Conservation (phyloP, 1,140 invertebrate genomes). For the Bradynema listronoti region DNA sequence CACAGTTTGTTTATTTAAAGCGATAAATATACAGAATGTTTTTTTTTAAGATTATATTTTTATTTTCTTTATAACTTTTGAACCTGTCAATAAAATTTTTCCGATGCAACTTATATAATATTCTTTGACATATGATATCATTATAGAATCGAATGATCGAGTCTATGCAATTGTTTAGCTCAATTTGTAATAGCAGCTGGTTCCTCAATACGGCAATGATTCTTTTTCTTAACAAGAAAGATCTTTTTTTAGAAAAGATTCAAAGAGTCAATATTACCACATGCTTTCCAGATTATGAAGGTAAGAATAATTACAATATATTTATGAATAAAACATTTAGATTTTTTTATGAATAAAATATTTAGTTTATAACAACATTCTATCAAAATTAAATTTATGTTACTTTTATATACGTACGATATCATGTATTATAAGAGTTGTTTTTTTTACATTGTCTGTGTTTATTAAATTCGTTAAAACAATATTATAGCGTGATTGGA, state of each 20-base stretch:
- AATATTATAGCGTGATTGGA: too few relatives aligned
- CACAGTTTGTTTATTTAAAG: constrained; percentile 13
- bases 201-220: constrained; percentile 54
- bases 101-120: not conserved
- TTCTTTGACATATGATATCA: not conserved
- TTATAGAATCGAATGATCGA: constrained; percentile 58
- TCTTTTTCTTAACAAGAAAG: constrained; percentile 41
- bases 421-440: too few relatives aligned
- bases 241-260: constrained; percentile 44
- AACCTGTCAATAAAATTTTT: too few relatives aligned
- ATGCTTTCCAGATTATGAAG: constrained; percentile 47
- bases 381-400: constrained; percentile 2
- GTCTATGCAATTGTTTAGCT: constrained; percentile 52
- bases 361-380: not conserved
- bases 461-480: too few relatives aligned
- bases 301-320: constrained; percentile 9
- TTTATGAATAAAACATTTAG: too few relatives aligned
- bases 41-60: not conserved
- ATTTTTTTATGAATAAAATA: not conserved
- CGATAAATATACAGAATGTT: not conserved
- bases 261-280: constrained; percentile 49
- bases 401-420: too few relatives aligned
- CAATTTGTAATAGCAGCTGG: constrained; percentile 57
- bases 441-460: too few relatives aligned
- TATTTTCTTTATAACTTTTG: too few relatives aligned